Evolutionary conservation across 2,888 invertebrate species (phyloP), one percentile per base, ranked within the genome.

Genomic region (Leptogaster cylindrica): DNA sequence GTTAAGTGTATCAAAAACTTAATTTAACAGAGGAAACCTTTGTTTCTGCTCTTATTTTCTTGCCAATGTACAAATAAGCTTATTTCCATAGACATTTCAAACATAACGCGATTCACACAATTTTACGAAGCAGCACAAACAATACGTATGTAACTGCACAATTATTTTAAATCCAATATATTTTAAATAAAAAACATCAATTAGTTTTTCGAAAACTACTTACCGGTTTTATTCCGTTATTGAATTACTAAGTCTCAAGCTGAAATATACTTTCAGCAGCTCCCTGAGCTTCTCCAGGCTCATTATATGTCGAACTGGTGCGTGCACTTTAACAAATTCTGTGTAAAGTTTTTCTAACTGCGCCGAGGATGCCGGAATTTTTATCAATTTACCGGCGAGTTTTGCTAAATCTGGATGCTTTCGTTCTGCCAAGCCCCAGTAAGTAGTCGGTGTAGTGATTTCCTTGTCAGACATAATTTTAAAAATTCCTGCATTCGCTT

Each of bases 291-390:
- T 55, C 10, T 39, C 55, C 8, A 55, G 14, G 23, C 36, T 39
- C 5, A 36, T 23, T 39, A 55, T 55, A 23, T 55, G 33, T 23
- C 55, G 18, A 6, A 55, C 36, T 2, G 46, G n/a, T 0, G 55
- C 12, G 10, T 51, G 61, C 18, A 51, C 51, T 12, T 58, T 31
- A 16, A 61, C 23, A 66, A 68, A 71, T 16, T 61, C 61, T 7
- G 68, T 67, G 25, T 69, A 71, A 10, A 68, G 25, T 33, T 66
- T 51, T 50, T 71, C 70, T 2, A 70, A 28, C 51, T 71, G 69
- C 7, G 68, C 68, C 6, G 68, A 68, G 10, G 70, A 71, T n/a
- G 68, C 68, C 5, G 70, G 69, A 25, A 71, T 61, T 48, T 61
- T 55, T 16, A 71, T 50, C 16, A 71, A 46, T 41, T 71, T 71